A percentile compares a stretch with the other conserved stretches of the same genome.
These are phyloP conservation scores for Geophilus truncorum DNA, from an alignment of 2,888 invertebrate species.

Conservation along the genomic window DNA sequence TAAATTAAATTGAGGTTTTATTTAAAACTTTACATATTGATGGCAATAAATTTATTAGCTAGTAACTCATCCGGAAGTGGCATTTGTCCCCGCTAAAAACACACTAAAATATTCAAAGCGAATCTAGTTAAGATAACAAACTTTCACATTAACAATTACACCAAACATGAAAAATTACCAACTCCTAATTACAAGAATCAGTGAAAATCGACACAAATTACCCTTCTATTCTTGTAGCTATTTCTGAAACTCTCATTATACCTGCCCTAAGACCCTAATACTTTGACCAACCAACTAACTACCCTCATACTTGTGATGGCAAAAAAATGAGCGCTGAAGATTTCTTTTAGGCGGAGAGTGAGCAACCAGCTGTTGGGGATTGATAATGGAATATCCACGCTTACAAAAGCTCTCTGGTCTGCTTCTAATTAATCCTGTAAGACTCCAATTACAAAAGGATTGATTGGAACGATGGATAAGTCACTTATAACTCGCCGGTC, in stretches of 20 bases:
- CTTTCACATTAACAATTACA: no score
- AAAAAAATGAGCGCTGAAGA: neutral
- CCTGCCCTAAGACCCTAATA: neutral
- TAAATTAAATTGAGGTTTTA: no score
- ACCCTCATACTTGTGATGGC: neutral
- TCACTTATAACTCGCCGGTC: neutral
- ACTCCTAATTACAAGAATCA: no score
- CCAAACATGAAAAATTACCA: no score
- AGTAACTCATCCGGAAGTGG: no score
- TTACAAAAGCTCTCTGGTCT: slow-evolving; percentile 25
- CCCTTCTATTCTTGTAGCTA: no score
- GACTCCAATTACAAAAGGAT: slow-evolving; percentile 30
- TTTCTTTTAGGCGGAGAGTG: neutral
- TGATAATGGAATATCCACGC: slow-evolving; percentile 33
- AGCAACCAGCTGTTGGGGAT: slow-evolving; percentile 30
- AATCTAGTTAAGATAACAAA: no score
- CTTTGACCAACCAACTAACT: neutral
- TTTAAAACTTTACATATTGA: no score
- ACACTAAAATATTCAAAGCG: no score
- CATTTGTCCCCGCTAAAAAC: no score
- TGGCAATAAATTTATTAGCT: no score
- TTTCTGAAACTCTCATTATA: neutral
- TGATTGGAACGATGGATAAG: slow-evolving; percentile 28
- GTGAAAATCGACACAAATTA: no score
- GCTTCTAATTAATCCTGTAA: slow-evolving; percentile 32